Conservation (phyloP, 2,113 vertebrate species). For the Melanocharis versteri region DNA sequence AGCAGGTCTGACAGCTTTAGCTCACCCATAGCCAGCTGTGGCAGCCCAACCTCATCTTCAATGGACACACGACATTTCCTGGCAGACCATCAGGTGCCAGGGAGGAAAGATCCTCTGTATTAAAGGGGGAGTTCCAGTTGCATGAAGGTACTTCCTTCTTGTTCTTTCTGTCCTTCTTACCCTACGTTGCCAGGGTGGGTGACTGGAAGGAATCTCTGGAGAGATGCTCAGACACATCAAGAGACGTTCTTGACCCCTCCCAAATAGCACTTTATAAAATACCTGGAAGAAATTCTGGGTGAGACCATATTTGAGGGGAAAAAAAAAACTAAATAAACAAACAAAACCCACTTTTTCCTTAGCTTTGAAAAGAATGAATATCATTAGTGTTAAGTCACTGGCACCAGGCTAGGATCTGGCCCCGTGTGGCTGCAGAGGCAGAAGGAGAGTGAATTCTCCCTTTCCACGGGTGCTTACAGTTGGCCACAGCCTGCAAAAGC, state of each 20-base stretch:
- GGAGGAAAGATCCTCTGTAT: not conserved
- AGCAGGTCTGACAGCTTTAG: not conserved
- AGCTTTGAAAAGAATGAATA: not conserved
- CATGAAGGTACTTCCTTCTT: not conserved
- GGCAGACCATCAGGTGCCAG: not conserved
- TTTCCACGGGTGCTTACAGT: not conserved
- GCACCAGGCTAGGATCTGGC: not conserved
- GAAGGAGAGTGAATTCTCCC: not conserved
- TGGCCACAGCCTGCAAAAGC: conserved; percentile 6
- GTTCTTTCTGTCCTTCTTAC: not conserved
- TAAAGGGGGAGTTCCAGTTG: not conserved
- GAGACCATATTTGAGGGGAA: not conserved
- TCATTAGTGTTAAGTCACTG: not conserved
- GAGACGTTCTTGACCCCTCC: not conserved
- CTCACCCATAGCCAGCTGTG: not conserved
- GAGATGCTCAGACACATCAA: not conserved
- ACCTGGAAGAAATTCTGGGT: not conserved
- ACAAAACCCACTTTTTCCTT: not conserved
- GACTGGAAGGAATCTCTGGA: not conserved
- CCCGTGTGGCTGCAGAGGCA: not conserved
- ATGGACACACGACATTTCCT: not conserved
- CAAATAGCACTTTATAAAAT: not conserved
- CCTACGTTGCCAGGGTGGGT: rapidly evolving
- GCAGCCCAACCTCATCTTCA: not conserved
- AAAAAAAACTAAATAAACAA: not conserved